These are phyloP conservation scores for Setophaga coronata DNA, from an alignment of 2,113 vertebrate genomes.

Conservation along the genomic window DNA sequence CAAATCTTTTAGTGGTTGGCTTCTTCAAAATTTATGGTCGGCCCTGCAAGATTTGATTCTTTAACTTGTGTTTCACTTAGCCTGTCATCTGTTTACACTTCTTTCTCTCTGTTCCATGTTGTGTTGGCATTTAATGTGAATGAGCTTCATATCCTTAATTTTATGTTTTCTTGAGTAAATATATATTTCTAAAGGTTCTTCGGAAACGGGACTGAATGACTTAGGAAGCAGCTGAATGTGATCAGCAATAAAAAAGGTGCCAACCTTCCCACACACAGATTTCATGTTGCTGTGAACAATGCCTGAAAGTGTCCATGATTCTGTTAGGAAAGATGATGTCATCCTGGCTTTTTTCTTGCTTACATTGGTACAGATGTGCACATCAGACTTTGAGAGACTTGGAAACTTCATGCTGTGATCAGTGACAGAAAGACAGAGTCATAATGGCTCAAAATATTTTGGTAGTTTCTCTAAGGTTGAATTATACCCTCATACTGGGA, in stretches of 20 bases:
- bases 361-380: neutral
- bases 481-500: neutral
- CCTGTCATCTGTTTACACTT: neutral
- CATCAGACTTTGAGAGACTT: neutral
- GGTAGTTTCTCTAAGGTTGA: neutral
- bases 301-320: neutral
- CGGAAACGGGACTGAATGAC: slow-evolving; percentile 13
- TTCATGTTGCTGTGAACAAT: slow-evolving; percentile 18
- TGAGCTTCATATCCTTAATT: neutral
- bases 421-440: neutral
- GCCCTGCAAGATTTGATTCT: neutral
- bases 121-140: neutral
- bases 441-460: neutral
- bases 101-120: neutral
- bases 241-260: neutral
- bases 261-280: neutral
- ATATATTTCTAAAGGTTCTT: neutral
- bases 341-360: neutral
- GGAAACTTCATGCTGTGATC: neutral
- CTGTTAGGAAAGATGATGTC: neutral
- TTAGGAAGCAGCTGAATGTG: slow-evolving; percentile 16
- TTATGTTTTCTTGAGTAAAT: neutral
- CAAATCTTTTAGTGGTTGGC: neutral
- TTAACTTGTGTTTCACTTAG: neutral
- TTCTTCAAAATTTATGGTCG: neutral